These are phyloP conservation scores for Cistogaster globosa DNA, from an alignment of 2,888 invertebrate genomes.

Conservation along the genomic window DNA sequence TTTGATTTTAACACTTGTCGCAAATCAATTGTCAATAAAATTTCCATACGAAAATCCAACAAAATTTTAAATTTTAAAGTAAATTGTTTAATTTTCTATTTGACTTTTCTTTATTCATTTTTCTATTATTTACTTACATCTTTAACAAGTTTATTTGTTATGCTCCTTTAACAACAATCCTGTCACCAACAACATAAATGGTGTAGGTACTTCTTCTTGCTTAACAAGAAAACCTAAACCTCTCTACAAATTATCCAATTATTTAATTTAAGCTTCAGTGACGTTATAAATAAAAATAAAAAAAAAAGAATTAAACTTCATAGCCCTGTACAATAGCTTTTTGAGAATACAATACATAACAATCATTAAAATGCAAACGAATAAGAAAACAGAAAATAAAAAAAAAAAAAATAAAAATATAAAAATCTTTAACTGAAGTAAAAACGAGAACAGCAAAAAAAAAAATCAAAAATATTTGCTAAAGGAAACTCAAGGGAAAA, in stretches of 20 bases:
- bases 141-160: slow-evolving; percentile 10
- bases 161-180: slow-evolving; percentile 16
- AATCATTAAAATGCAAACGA: slow-evolving; percentile 73
- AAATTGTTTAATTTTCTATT: background rate
- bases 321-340: slow-evolving; percentile 70
- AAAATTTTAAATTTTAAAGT: no score
- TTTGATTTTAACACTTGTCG: no score
- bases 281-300: slow-evolving; percentile 69
- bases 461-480: slow-evolving; percentile 50
- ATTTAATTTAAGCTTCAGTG: slow-evolving; percentile 82
- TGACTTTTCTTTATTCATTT: slow-evolving; percentile 1
- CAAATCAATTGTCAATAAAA: no score
- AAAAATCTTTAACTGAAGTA: slow-evolving; percentile 64
- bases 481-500: slow-evolving; percentile 57
- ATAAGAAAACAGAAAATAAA: slow-evolving; percentile 44
- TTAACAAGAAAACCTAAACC: slow-evolving; percentile 55
- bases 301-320: slow-evolving; percentile 45
- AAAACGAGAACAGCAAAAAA: slow-evolving; percentile 61
- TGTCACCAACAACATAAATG: slow-evolving; percentile 8
- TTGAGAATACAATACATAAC: slow-evolving; percentile 73
- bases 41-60: no score
- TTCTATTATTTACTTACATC: slow-evolving; percentile 42
- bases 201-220: slow-evolving; percentile 15
- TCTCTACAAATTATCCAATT: slow-evolving; percentile 79
- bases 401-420: slow-evolving; percentile 15